Percentiles rank a stretch among this genome's conserved stretches.
Evolutionary conservation across 1,140 invertebrate species (phyloP).

Genomic region (Ips nitidus): DNA sequence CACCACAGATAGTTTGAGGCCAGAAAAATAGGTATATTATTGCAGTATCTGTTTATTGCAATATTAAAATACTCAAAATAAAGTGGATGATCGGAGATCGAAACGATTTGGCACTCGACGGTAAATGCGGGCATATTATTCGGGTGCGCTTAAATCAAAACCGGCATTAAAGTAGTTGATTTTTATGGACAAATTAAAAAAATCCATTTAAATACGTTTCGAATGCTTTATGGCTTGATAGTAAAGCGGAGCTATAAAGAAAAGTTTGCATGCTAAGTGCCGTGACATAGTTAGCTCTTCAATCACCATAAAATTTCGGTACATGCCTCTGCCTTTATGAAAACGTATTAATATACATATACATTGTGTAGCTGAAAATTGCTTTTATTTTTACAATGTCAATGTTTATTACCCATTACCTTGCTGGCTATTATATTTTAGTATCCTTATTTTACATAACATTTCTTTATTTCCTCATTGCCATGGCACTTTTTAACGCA

Average conservation of each 20-base stretch:
- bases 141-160: constrained; percentile 37
- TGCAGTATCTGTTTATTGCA: no score
- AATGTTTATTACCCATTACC: constrained; percentile 34
- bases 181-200: constrained; percentile 50
- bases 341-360: constrained; percentile 46
- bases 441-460: constrained; percentile 15
- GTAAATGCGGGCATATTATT: constrained; percentile 40
- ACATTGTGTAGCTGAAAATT: constrained; percentile 41
- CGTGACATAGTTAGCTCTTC: constrained; percentile 48
- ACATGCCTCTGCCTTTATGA: constrained; percentile 43
- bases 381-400: constrained; percentile 41
- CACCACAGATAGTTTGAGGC: no score
- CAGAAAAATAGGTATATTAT: no score
- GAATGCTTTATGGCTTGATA: constrained; percentile 48
- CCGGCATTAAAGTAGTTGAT: constrained; percentile 48
- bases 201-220: constrained; percentile 49
- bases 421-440: constrained; percentile 23
- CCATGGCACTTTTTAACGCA: neutral
- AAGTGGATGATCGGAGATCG: constrained; percentile 30
- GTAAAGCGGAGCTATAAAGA: constrained; percentile 47
- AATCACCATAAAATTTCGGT: constrained; percentile 48
- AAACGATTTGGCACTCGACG: constrained; percentile 28
- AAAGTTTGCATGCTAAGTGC: constrained; percentile 47
- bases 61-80: no score
- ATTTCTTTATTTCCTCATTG: constrained; percentile 13